These are phyloP conservation scores for Erinaceus europaeus DNA, from an alignment of 2,113 vertebrate species.

Conservation along the genomic window DNA sequence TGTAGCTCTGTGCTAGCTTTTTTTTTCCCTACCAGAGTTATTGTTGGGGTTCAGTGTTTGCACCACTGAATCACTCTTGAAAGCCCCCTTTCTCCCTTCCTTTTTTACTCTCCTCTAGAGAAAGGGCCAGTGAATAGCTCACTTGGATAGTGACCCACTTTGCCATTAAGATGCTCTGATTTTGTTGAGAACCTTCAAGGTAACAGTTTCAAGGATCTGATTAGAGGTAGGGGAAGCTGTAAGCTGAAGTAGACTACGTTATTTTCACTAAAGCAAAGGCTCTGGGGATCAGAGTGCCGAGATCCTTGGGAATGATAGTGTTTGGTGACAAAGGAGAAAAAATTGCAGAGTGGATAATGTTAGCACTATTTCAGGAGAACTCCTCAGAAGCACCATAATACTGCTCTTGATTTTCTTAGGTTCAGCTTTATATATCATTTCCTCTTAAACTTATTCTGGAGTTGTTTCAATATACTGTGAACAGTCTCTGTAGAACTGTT, in stretches of 20 bases:
- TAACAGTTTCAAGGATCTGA: neutral
- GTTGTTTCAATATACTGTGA: neutral
- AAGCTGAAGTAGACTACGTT: neutral
- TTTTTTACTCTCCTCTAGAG: too few relatives aligned
- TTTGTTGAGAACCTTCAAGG: conserved; percentile 20
- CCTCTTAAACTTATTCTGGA: conserved; percentile 21
- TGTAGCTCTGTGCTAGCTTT: too few relatives aligned
- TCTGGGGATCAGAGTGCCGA: neutral
- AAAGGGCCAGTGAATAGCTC: too few relatives aligned
- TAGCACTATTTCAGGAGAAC: neutral
- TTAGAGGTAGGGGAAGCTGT: neutral
- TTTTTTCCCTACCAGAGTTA: too few relatives aligned
- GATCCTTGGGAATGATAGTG: neutral
- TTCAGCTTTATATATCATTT: neutral
- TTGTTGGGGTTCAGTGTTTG: too few relatives aligned
- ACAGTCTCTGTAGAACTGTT: neutral
- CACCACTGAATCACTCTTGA: too few relatives aligned
- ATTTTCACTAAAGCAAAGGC: neutral
- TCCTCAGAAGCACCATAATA: too few relatives aligned
- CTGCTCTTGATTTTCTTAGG: conserved; percentile 16
- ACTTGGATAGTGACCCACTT: too few relatives aligned
- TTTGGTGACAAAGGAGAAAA: neutral
- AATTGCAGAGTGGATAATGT: neutral
- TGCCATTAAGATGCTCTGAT: neutral
- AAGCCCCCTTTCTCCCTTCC: too few relatives aligned